Evolutionary conservation across 2,888 invertebrate genomes (phyloP).

Genomic region (Patella ulyssiponensis): DNA sequence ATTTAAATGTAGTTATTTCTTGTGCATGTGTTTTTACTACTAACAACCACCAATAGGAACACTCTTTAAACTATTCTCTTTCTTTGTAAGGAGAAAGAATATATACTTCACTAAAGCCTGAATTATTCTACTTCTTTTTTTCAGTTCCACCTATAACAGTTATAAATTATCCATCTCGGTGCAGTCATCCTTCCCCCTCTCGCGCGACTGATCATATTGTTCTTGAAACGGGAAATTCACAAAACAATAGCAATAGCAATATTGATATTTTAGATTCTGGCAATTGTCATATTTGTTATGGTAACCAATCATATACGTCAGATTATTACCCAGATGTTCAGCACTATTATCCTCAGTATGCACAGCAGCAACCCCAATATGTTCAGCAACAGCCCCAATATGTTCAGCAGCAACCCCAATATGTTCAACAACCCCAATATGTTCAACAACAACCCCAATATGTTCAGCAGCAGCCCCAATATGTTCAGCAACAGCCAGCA

Average conservation of each 20-base stretch:
- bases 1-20: too few relatives aligned
- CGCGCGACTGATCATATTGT: background rate
- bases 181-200: background rate
- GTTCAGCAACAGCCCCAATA: background rate
- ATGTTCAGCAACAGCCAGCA: background rate
- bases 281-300: background rate
- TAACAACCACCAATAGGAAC: too few relatives aligned
- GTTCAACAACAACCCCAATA: background rate
- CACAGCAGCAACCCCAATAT: background rate
- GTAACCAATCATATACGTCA: background rate
- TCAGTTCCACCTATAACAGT: constrained; percentile 8
- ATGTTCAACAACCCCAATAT: constrained; percentile 1
- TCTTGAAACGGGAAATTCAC: background rate
- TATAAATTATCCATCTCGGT: constrained; percentile 1
- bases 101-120: too few relatives aligned
- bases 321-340: too few relatives aligned
- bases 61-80: too few relatives aligned
- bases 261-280: background rate
- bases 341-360: background rate
- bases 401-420: background rate
- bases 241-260: background rate
- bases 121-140: background rate
- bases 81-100: too few relatives aligned
- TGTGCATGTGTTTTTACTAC: too few relatives aligned
- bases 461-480: background rate